Percentiles rank a stretch among this genome's conserved stretches.
These are phyloP conservation scores for Amphilophus citrinellus DNA, from an alignment of 2,113 vertebrate genomes.

Conservation along the genomic window DNA sequence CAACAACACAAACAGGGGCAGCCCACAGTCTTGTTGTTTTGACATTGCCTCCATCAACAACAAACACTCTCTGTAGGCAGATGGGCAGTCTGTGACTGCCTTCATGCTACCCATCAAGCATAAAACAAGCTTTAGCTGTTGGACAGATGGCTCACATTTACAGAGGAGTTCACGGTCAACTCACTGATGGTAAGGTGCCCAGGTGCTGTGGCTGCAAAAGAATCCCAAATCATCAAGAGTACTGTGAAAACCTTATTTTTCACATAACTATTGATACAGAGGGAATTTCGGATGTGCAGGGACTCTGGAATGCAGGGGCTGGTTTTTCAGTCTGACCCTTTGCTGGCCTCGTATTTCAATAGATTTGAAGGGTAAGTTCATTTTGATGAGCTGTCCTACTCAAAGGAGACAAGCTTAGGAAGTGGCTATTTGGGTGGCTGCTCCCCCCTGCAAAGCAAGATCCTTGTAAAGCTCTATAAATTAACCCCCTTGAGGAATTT, in stretches of 20 bases:
- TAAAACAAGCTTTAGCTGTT: not conserved
- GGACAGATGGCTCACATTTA: not conserved
- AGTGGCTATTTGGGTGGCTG: conserved; percentile 46
- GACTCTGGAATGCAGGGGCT: not conserved
- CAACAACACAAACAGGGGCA: not conserved
- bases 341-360: conserved; percentile 30
- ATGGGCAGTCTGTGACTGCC: not conserved
- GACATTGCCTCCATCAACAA: not conserved
- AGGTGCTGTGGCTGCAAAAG: not conserved
- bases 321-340: not conserved
- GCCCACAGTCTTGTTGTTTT: not conserved
- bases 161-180: not conserved
- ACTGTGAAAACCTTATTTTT: too few species aligned
- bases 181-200: not conserved
- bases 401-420: conserved; percentile 19
- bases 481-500: conserved; percentile 47
- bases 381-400: conserved; percentile 43
- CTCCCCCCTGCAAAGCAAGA: conserved; percentile 37
- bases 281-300: not conserved
- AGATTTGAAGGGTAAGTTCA: conserved; percentile 42
- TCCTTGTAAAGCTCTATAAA: conserved; percentile 44
- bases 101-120: too few species aligned
- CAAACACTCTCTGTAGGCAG: not conserved
- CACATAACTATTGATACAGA: too few species aligned
- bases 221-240: not conserved